phyloP scores from a whole-genome alignment of 2,797 vertebrate species.

The Furcifer pardalis region DNA sequence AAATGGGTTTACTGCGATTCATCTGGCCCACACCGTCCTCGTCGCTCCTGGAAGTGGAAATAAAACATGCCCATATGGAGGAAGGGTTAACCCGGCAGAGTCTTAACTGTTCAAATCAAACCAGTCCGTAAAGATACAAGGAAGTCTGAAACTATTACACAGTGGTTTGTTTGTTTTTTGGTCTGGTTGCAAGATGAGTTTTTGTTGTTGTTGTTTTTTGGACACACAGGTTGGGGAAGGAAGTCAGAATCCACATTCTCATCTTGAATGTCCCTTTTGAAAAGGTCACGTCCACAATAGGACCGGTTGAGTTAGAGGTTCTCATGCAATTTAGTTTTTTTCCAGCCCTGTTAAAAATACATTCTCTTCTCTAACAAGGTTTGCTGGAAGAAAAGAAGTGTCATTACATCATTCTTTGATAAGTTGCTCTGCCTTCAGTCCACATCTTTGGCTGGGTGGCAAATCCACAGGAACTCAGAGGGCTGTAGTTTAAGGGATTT shows the following conservation, averaged over 20 bases:
- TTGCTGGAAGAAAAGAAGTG: neutral
- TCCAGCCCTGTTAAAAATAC: neutral
- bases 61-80: no score
- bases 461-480: neutral
- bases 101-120: neutral
- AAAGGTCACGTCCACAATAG: neutral
- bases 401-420: neutral
- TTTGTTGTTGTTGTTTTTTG: no score
- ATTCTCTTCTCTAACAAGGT: neutral
- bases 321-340: neutral
- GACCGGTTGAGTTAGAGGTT: neutral
- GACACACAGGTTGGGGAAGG: no score
- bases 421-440: neutral
- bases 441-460: neutral
- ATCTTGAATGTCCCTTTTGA: neutral
- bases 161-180: neutral
- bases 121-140: neutral
- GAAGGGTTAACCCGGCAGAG: no score
- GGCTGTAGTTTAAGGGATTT: neutral
- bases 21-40: no score
- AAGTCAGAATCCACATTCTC: neutral
- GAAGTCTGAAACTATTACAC: neutral
- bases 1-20: no score
- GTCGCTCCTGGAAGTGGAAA: no score
- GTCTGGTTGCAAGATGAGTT: no score